Conservation (phyloP, 2,888 invertebrate species). For the Drosophila leonis region DNA sequence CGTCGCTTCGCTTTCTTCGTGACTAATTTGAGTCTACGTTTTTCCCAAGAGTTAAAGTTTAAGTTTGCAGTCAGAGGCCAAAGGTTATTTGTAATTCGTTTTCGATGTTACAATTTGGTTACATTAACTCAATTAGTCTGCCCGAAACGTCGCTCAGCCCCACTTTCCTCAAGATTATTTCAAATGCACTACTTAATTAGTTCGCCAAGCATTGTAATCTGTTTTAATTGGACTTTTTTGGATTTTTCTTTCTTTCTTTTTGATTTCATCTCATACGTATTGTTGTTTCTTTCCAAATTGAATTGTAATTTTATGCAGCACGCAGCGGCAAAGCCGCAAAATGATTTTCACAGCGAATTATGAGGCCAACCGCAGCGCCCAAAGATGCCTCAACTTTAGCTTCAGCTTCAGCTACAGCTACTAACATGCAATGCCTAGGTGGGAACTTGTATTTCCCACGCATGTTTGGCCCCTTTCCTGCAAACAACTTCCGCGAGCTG, state of each 20-base stretch:
- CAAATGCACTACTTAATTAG: conserved; percentile 57
- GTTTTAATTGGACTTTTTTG: conserved; percentile 57
- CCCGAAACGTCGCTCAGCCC: conserved; percentile 15
- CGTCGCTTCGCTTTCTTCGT: conserved; percentile 65
- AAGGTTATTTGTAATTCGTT: conserved; percentile 62
- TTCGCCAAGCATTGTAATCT: conserved; percentile 38
- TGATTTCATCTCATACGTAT: conserved; percentile 6
- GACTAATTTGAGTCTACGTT: conserved; percentile 71
- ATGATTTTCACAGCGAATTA: conserved; percentile 76
- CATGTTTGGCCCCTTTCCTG: conserved; percentile 51
- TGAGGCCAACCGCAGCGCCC: conserved; percentile 72
- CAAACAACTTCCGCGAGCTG: conserved; percentile 67
- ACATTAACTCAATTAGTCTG: conserved; percentile 65
- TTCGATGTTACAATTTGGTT: conserved; percentile 68
- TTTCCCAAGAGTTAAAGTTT: conserved; percentile 52
- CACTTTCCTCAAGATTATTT: background rate
- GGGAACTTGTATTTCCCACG: conserved; percentile 68
- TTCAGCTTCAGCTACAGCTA: background rate
- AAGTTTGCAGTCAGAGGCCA: conserved; percentile 36
- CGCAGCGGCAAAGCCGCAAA: conserved; percentile 66
- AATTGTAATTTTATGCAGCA: conserved; percentile 76
- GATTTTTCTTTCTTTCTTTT: conserved; percentile 20
- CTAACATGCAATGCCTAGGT: conserved; percentile 56
- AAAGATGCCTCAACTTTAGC: conserved; percentile 31
- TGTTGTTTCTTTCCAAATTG: conserved; percentile 44